Evolutionary conservation across 2,888 invertebrate genomes (phyloP), one percentile per base, ranked within the genome.

Genomic region (Xestobium rufovillosum): DNA sequence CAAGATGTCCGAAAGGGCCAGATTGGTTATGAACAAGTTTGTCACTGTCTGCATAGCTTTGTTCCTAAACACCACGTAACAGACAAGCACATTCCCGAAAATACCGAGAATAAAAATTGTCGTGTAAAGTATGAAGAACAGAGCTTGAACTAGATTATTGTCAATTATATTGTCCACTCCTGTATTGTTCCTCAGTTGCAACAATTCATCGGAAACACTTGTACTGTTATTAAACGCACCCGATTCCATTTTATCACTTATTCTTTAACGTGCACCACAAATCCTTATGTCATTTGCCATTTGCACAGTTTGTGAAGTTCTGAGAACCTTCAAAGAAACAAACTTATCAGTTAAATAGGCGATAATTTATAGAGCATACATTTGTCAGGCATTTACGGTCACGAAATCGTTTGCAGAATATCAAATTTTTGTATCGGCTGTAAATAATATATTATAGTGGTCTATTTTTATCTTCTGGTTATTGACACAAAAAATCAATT

Each of bases 31-130:
- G 68, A 97, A 97, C 34, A 94, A 77, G 63, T 97, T 97, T 3
- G 97, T 97, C 23, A 97, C 96, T 0, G 95, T 94, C 61, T 95
- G 95, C 96, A 97, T 96, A 15, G 88, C 84, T 49, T 82, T 83
- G 66, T 94, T 96, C 16, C 90, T 74, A 19, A 86, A 75, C 3
- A 98, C 95, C 10, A 97, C 94, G 59, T 83, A 95, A 57, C 92
- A 91, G 13, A 97, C 96, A 11, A 97, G 69, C 1, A 83, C 74
- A 64, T 95, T 95, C 1, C 95, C 95, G 50, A 84, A 80, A 1
- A 92, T 71, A 2, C 97, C 97, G 27, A 92, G 70, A 0, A 88
- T 74, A 61, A 96, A 97, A 45, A 95, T 88, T 9, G 78, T 71
- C 4, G 80, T 76, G 66, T 95, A 95, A 42, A 89, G 68, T 38